These are phyloP conservation scores for Thalassoma bifasciatum DNA, from an alignment of 2,113 vertebrate species.

Conservation along the genomic window DNA sequence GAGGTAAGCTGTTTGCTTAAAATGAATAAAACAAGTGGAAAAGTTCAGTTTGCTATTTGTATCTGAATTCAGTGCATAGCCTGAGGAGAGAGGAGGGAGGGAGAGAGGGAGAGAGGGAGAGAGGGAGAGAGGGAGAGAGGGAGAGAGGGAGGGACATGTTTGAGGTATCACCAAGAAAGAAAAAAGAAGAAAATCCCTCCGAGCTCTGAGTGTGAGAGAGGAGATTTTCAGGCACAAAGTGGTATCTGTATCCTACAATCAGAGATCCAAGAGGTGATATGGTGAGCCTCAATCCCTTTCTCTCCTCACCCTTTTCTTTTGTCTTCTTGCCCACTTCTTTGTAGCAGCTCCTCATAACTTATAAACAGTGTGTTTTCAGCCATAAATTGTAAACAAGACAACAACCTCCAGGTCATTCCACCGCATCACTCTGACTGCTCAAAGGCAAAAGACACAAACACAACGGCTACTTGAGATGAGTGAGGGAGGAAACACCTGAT, in stretches of 20 bases:
- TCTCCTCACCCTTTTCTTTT: not conserved
- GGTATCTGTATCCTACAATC: constrained; percentile 57
- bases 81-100: constrained; percentile 12
- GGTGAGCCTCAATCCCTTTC: not conserved
- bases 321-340: not conserved
- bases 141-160: constrained; percentile 22
- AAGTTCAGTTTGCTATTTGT: constrained; percentile 6
- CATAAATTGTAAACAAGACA: constrained; percentile 41
- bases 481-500: not conserved
- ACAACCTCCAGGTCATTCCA: constrained; percentile 12
- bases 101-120: too few relatives aligned
- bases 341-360: constrained; percentile 11
- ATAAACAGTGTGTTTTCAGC: constrained; percentile 38
- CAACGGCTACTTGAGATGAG: not conserved
- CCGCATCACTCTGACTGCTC: constrained; percentile 9
- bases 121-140: too few relatives aligned
- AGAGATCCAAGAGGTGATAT: constrained; percentile 53
- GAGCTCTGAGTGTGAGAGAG: constrained; percentile 40
- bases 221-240: constrained; percentile 64
- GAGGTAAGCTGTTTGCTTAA: constrained; percentile 6
- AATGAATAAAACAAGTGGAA: constrained; percentile 28
- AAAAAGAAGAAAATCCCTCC: constrained; percentile 38
- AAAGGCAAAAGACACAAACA: not conserved
- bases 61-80: constrained; percentile 30
- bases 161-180: constrained; percentile 47